Base-by-base conservation (phyloP, 2,797 vertebrate species). In the Neomorphus geoffroyi region DNA sequence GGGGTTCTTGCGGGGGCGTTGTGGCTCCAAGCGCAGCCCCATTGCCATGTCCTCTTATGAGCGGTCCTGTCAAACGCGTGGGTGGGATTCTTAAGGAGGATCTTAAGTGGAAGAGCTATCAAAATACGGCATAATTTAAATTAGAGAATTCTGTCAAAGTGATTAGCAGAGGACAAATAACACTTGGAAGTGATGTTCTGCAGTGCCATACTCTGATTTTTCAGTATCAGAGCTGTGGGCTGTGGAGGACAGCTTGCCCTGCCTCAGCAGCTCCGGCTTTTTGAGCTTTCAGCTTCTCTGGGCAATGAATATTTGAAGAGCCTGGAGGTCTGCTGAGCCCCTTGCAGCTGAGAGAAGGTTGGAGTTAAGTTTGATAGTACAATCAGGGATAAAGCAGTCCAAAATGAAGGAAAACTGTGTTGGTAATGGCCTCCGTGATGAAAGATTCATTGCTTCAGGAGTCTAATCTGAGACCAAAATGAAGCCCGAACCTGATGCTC, bases 81-180 rank as follows among this genome's bases (percentile, higher is more conserved):
- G 41, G 23, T 23, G 39, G 43, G 41, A 37, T 58, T 45, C 45
- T 3, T 5, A 7, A 35, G 64, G 43, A 56, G 64, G 92, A 41
- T 86, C 94, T 48, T 62, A 73, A 89, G 86, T 65, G 87, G 86
- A 80, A 94, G 93, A 60, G 37, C 22, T 18, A 13, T 95, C 94
- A 86, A 96, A 95, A 93, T 88, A 89, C 18, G 66, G 72, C 43
- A 3, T 21, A 57, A 71, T 92, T 95, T 90, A 93, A 95, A 81
- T 88, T 14, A 85, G 18, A 64, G 83, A 80, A 46, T 95, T 86
- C 72, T 89, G 71, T 94, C 91, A 58, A 72, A 62, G 53, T 69
- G 92, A 71, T 94, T 77, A 82, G 92, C 95, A 60, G 24, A 86
- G 90, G 88, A 80, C 46, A 6, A 53, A 54, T 28, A 17, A 28